These are phyloP conservation scores for Drosophila mayaguana DNA, from an alignment of 2,888 invertebrate genomes.

Conservation along the genomic window DNA sequence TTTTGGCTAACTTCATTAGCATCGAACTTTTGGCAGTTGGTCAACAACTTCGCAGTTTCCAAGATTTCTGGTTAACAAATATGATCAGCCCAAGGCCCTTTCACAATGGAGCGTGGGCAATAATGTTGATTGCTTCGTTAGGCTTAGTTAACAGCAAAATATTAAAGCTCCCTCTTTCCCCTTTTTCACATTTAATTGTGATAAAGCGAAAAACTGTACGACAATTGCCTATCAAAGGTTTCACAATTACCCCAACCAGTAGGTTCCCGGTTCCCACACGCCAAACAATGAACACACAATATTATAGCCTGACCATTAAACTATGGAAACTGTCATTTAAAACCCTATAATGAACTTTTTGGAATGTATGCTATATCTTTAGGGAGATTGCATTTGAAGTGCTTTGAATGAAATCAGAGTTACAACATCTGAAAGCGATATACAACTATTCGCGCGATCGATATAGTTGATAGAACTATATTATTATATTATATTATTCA, in stretches of 20 bases:
- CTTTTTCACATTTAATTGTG: conserved; percentile 20
- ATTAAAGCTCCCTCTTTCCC: conserved; percentile 18
- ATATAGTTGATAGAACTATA: too few species aligned
- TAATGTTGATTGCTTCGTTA: conserved; percentile 11
- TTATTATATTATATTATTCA: too few species aligned
- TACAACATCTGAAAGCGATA: neutral
- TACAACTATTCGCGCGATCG: neutral
- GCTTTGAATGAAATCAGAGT: neutral
- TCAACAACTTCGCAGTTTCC: conserved; percentile 12
- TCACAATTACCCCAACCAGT: conserved; percentile 19
- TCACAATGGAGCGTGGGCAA: conserved; percentile 27
- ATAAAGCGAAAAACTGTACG: conserved; percentile 32
- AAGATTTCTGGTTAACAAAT: conserved; percentile 13
- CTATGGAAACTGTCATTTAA: conserved; percentile 4
- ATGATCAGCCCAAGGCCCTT: conserved; percentile 17
- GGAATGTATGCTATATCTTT: neutral
- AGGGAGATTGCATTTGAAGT: neutral
- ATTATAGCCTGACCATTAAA: conserved; percentile 4
- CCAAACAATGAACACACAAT: conserved; percentile 13
- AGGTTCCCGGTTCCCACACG: conserved; percentile 30
- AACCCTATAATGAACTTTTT: conserved; percentile 4
- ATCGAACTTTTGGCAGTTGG: conserved; percentile 8
- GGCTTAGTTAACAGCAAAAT: conserved; percentile 22
- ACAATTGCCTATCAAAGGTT: conserved; percentile 37
- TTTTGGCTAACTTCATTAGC: conserved; percentile 19